phyloP scores from a whole-genome alignment of 2,888 invertebrate genomes.

The Apoda limacodes region DNA sequence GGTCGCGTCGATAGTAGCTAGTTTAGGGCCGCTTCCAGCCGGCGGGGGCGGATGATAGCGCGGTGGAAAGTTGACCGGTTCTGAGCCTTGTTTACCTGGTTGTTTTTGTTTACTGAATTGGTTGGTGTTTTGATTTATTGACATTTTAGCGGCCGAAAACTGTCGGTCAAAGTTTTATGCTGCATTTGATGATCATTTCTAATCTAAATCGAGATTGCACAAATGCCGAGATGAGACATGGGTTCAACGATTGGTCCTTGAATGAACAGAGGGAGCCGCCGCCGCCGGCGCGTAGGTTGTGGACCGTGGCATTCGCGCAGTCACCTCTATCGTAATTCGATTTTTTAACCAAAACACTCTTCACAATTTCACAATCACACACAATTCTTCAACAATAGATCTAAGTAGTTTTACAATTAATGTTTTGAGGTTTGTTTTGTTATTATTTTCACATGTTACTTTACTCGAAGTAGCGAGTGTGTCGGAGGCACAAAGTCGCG shows the following conservation, averaged over 20 bases:
- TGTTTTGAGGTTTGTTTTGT: conserved; percentile 24
- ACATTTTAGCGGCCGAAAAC: conserved; percentile 50
- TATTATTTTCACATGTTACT: conserved; percentile 30
- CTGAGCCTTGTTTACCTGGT: conserved; percentile 65
- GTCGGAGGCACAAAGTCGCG: conserved; percentile 32
- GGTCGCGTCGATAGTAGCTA: conserved; percentile 70
- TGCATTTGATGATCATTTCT: conserved; percentile 30
- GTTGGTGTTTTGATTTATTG: conserved; percentile 61
- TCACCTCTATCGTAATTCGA: conserved; percentile 31
- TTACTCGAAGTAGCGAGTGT: not conserved
- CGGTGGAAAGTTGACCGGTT: conserved; percentile 74
- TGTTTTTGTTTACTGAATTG: conserved; percentile 64
- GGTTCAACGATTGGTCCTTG: conserved; percentile 66
- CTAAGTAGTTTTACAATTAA: conserved; percentile 5
- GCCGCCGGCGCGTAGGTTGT: conserved; percentile 62
- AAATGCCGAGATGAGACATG: no score
- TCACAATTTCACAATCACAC: not conserved
- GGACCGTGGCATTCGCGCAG: conserved; percentile 65
- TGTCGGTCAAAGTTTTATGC: conserved; percentile 35
- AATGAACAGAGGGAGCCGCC: conserved; percentile 60
- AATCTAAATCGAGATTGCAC: conserved; percentile 43
- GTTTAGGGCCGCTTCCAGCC: conserved; percentile 73
- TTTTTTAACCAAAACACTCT: conserved; percentile 13
- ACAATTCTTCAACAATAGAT: conserved; percentile 17
- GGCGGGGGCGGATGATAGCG: conserved; percentile 83